A percentile compares a stretch with the other conserved stretches of the same genome.
phyloP scores from a whole-genome alignment of 2,797 vertebrate genomes.

The Hemibagrus guttatus region DNA sequence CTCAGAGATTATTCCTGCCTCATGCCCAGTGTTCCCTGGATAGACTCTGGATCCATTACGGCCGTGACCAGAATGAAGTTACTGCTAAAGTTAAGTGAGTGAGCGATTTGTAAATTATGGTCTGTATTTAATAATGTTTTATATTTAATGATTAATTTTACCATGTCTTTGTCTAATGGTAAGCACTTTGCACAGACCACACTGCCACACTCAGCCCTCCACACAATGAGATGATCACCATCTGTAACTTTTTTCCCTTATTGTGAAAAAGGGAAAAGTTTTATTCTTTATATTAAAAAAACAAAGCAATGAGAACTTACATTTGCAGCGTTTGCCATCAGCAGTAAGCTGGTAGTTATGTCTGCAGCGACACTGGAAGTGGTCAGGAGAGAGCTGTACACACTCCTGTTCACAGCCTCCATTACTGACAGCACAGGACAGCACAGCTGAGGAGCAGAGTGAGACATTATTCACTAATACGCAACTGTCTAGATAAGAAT shows the following conservation, averaged over 20 bases:
- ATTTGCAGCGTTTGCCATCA: constrained; percentile 72
- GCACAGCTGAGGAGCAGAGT: constrained; percentile 66
- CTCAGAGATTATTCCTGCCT: neutral
- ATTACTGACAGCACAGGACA: constrained; percentile 76
- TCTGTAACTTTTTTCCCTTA: neutral
- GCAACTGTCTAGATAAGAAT: neutral
- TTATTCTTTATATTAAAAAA: neutral
- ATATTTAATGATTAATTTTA: neutral
- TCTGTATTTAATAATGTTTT: neutral
- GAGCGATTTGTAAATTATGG: neutral
- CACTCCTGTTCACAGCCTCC: constrained; percentile 82
- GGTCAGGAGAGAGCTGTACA: constrained; percentile 71
- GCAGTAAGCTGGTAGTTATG: constrained; percentile 74
- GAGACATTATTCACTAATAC: neutral
- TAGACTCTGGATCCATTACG: neutral
- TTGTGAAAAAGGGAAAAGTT: neutral
- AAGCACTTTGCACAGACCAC: neutral
- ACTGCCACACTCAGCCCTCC: neutral
- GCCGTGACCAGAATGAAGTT: neutral
- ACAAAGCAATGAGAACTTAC: constrained; percentile 69
- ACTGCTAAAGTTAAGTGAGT: neutral
- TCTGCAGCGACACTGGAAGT: constrained; percentile 78
- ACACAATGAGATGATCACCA: neutral
- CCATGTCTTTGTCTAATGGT: neutral
- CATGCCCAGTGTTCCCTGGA: neutral